Percentiles rank a stretch among this genome's conserved stretches.
Evolutionary conservation across 2,113 vertebrate genomes (phyloP).

Genomic region (Mesitornis unicolor): DNA sequence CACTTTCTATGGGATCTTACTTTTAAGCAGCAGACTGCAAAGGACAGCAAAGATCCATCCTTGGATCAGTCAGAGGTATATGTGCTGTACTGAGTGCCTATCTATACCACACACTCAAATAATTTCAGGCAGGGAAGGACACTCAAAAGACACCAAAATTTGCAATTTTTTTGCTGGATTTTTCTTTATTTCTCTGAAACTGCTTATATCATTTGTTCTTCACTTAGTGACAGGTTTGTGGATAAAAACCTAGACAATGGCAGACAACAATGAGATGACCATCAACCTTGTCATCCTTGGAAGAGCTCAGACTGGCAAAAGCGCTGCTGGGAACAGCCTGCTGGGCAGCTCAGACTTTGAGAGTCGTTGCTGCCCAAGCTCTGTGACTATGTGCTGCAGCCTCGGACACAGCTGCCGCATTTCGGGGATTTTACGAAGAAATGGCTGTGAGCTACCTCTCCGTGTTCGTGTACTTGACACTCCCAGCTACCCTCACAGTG

Average conservation of each 20-base stretch:
- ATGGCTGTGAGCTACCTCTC: conserved; percentile 68
- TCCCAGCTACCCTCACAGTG: conserved; percentile 71
- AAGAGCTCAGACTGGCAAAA: conserved; percentile 80
- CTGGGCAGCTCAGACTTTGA: conserved; percentile 80
- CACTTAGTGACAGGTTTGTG: background rate
- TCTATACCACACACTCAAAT: background rate
- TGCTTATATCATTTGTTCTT: background rate
- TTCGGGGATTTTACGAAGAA: conserved; percentile 46
- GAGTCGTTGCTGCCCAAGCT: conserved; percentile 55
- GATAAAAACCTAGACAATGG: background rate
- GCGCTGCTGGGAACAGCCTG: conserved; percentile 81
- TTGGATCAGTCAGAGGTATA: background rate
- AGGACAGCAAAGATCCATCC: background rate
- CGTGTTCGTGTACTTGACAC: conserved; percentile 78
- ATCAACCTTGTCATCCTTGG: conserved; percentile 83
- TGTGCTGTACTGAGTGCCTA: background rate
- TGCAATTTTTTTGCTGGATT: background rate
- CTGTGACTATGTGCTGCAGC: conserved; percentile 60
- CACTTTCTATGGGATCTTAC: background rate
- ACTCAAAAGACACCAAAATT: background rate
- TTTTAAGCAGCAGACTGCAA: background rate
- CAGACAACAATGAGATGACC: conserved; percentile 27
- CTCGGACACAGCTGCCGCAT: conserved; percentile 61
- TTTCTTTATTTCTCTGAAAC: background rate
- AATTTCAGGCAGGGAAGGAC: background rate